A percentile compares a stretch with the other conserved stretches of the same genome.
Evolutionary conservation across 2,888 invertebrate genomes (phyloP).

Genomic region (Sialis lutaria): DNA sequence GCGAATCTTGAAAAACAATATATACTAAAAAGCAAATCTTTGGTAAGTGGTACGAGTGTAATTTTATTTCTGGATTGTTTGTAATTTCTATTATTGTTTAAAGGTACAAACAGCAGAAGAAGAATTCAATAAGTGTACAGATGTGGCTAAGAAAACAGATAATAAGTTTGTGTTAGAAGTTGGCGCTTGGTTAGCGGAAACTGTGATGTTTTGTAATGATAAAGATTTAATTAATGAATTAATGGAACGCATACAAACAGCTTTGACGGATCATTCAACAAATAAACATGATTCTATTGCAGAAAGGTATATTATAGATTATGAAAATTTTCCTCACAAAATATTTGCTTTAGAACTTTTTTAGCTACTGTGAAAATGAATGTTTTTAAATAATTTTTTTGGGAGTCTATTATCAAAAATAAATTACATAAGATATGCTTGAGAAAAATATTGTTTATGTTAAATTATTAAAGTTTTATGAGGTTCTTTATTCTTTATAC

Average conservation of each 20-base stretch:
- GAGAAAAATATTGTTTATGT: no score
- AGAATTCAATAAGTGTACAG: slow-evolving; percentile 10
- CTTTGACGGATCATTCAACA: slow-evolving; percentile 5
- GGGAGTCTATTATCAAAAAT: no score
- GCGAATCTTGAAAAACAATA: slow-evolving; percentile 36
- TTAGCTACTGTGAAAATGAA: no score
- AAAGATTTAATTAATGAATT: slow-evolving; percentile 18
- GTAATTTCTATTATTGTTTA: neutral
- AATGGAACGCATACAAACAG: slow-evolving; percentile 13
- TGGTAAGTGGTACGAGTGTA: slow-evolving; percentile 12
- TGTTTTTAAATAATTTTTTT: no score
- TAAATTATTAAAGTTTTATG: no score
- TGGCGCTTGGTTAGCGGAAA: slow-evolving; percentile 25
- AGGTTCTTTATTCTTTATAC: no score
- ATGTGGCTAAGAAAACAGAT: slow-evolving; percentile 12
- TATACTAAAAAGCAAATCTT: slow-evolving; percentile 25
- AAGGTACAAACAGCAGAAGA: slow-evolving; percentile 11
- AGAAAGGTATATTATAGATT: neutral
- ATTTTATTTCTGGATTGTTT: neutral
- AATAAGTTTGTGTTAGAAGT: slow-evolving; percentile 14
- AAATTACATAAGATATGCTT: no score
- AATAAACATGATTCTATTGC: neutral
- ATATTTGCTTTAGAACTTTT: no score
- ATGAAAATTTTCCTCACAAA: no score
- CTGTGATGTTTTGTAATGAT: slow-evolving; percentile 20